Base-by-base conservation (phyloP, 2,113 vertebrate genomes). In the Phalacrocorax aristotelis region DNA sequence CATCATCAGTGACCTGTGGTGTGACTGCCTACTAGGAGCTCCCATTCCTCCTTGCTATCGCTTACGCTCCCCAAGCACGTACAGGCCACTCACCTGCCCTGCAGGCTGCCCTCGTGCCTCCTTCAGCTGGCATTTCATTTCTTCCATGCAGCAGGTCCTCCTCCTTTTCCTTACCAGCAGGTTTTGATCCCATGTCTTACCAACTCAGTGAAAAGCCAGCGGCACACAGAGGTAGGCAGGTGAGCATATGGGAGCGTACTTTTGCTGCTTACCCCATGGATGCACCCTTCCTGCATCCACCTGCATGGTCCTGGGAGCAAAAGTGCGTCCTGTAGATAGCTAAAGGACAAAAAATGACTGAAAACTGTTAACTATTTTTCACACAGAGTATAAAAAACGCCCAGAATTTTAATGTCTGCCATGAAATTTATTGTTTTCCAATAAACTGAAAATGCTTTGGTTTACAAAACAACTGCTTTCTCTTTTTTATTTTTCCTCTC, bases 11-110 rank as follows among this genome's bases (percentile, higher is more conserved):
- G 29, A 52, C 12, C 20, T 60, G 34, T 42, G 30, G 10, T 42
- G 34, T 61, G 42, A 44, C 23, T 27, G 7, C 16, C 27, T 74
- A 5, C 1, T 5, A 55, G 19, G 7, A 61, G 20, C 5, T 88
- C 54, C 27, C 34, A 7, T 38, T 49, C 13, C 38, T 48, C 57
- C 46, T 38, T 1, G 0, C 40, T 46, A 4, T 22, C 7, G 5
- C 42, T 87, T 26, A 15, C 0, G 0, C 10, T 72, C n/a, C 30
- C 26, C 0, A 12, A 42, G 22, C 0, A 0, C 0, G 0, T 64
- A 7, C 30, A 34, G 62, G 10, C 1, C 36, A 14, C 40, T 49
- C 34, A 7, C 34, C 26, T 44, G 60, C 21, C 38, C 58, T 0
- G 0, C 17, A 15, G 15, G 11, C 22, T 77, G 87, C 38, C n/a